A percentile compares a stretch with the other conserved stretches of the same genome.
Conservation (phyloP, 1,140 invertebrate species). For the Drosophila triauraria region DNA sequence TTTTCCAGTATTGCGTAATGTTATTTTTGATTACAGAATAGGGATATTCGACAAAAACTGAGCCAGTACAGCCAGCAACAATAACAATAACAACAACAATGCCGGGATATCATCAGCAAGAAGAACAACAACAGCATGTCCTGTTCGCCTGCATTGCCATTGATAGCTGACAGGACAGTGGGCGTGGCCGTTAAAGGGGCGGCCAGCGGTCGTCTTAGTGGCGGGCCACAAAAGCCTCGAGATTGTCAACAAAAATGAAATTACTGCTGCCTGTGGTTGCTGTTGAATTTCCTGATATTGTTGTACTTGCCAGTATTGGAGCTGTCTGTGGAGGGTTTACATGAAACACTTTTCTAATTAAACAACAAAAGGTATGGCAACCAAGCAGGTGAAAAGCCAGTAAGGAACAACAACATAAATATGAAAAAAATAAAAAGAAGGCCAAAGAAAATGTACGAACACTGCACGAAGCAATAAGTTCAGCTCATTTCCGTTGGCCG, state of each 20-base stretch:
- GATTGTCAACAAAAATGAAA: constrained; percentile 81
- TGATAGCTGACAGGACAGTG: constrained; percentile 74
- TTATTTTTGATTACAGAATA: too few relatives aligned
- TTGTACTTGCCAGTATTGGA: constrained; percentile 27
- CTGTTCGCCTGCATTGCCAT: constrained; percentile 70
- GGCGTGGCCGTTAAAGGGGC: constrained; percentile 16
- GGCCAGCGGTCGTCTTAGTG: constrained; percentile 55
- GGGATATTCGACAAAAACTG: too few relatives aligned
- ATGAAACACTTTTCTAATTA: constrained; percentile 77
- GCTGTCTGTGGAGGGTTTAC: constrained; percentile 49
- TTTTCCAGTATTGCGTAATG: too few relatives aligned
- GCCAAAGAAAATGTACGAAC: background rate
- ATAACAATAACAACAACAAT: constrained; percentile 46
- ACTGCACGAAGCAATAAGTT: constrained; percentile 48
- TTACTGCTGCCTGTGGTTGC: constrained; percentile 32
- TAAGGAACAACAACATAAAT: background rate
- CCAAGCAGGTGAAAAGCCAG: constrained; percentile 5
- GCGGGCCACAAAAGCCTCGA: constrained; percentile 70
- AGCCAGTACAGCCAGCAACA: constrained; percentile 50
- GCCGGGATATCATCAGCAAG: constrained; percentile 17
- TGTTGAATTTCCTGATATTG: constrained; percentile 19
- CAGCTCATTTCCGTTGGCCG: constrained; percentile 53
- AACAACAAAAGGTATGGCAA: constrained; percentile 66
- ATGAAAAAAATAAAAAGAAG: background rate
- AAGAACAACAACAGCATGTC: constrained; percentile 27